Evolutionary conservation across 53 echinoderm and acorn worm species (phyloP).

Genomic region (Antedon mediterranea): DNA sequence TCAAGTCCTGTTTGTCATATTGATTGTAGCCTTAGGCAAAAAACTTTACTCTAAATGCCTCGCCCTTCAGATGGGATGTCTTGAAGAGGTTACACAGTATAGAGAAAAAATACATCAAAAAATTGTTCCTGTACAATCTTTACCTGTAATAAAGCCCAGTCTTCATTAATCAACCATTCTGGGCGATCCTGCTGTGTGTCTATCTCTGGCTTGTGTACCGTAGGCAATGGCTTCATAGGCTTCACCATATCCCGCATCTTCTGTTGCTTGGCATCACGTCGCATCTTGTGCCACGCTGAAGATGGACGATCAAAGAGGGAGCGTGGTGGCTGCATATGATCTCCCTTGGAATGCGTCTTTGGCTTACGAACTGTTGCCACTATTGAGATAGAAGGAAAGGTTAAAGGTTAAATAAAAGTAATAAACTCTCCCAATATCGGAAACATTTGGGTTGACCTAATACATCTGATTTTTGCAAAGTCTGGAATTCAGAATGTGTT

Average conservation of each 20-base stretch:
- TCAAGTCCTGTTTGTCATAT: no score
- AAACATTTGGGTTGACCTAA: no score
- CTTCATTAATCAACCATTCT: constrained; percentile 95
- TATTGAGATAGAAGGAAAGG: no score
- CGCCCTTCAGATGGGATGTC: no score
- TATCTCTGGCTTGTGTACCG: constrained; percentile 45
- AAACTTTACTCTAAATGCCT: no score
- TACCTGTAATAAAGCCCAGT: constrained; percentile 97
- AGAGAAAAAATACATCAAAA: neutral
- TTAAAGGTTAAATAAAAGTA: no score
- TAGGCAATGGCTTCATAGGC: constrained; percentile 64
- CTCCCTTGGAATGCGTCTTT: constrained; percentile 34
- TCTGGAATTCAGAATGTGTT: no score
- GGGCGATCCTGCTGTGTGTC: constrained; percentile 57
- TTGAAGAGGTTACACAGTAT: neutral
- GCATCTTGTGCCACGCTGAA: constrained; percentile 70
- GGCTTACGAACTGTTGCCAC: constrained; percentile 41
- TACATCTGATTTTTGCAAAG: no score
- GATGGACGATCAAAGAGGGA: constrained; percentile 98
- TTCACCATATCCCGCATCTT: constrained; percentile 81
- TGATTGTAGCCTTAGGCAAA: no score
- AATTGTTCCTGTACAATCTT: neutral
- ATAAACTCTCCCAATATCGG: no score
- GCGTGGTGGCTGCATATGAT: constrained; percentile 58
- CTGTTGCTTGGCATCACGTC: constrained; percentile 95